Evolutionary conservation across 2,113 vertebrate genomes (phyloP), one percentile per base, ranked within the genome.

Genomic region (Anas platyrhynchos): DNA sequence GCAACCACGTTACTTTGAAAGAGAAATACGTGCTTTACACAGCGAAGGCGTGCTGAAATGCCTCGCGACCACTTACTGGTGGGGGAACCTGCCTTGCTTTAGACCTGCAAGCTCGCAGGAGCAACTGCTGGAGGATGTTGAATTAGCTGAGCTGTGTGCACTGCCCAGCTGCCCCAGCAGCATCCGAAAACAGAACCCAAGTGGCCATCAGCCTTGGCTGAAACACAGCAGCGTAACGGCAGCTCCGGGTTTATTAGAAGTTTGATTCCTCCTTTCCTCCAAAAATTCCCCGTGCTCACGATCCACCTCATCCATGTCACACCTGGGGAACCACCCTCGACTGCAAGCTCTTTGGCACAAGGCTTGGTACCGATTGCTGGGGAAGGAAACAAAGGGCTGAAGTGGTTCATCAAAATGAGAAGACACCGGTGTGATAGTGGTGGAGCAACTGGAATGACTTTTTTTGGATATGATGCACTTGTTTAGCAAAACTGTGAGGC

Each of bases 1-100:
- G 87, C 85, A 94, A 50, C 55, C 59, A 63, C 81, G 56, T 91
- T 96, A 80, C 88, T 95, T 88, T 46, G 68, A 77, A 95, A 94
- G 87, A 94, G 61, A 86, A 96, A 80, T 94, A 27, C 11, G 56
- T 67, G 75, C 41, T 3, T 83, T 92, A 52, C 32, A 31, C 13
- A 59, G 89, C 50, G 50, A 55, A 95, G 85, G 55, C 78, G 59
- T n/a, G 50, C 89, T 66, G 79, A 88, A 80, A 74, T 88, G 91
- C 87, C 72, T 91, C 83, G 89, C 68, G 63, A 71, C 43, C 0
- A 0, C 72, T 77, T 79, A 21, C 71, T 27, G 71, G 63, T 88
- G 56, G 29, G 75, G 59, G 94, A 88, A 29, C 31, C 23, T 41
- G 82, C 56, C 85, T 83, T 94, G 41, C 87, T 63, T 66, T 58